These are phyloP conservation scores for Cylindroiulus punctatus DNA, from an alignment of 2,888 invertebrate genomes.

Conservation along the genomic window DNA sequence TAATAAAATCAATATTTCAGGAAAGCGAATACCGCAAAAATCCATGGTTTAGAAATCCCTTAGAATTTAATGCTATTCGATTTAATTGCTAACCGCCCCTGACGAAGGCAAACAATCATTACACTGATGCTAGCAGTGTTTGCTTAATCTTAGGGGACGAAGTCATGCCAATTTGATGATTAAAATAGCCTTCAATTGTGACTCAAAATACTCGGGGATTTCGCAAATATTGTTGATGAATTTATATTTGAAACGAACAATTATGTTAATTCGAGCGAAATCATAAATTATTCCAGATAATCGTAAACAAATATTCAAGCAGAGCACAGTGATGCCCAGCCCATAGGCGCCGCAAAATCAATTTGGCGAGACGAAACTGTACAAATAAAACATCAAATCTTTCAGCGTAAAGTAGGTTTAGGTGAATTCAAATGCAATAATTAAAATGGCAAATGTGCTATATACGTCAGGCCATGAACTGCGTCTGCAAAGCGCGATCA, in stretches of 20 bases:
- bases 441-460: not conserved
- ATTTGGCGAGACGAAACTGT: not conserved
- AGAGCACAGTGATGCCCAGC: not conserved
- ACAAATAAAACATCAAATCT: not conserved
- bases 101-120: not conserved
- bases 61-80: not conserved
- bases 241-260: not conserved
- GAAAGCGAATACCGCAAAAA: not conserved
- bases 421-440: not conserved
- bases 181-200: not conserved
- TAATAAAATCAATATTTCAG: not conserved
- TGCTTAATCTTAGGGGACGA: not conserved
- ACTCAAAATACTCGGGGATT: not conserved
- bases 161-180: not conserved
- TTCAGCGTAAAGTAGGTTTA: too few species aligned
- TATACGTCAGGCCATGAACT: not conserved
- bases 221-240: not conserved
- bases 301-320: not conserved
- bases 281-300: not conserved
- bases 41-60: not conserved
- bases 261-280: not conserved
- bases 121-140: not conserved
- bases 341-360: not conserved
- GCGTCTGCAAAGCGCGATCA: not conserved
- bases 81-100: not conserved